Conservation (phyloP, 2,888 invertebrate genomes). For the Xestia xanthographa region DNA sequence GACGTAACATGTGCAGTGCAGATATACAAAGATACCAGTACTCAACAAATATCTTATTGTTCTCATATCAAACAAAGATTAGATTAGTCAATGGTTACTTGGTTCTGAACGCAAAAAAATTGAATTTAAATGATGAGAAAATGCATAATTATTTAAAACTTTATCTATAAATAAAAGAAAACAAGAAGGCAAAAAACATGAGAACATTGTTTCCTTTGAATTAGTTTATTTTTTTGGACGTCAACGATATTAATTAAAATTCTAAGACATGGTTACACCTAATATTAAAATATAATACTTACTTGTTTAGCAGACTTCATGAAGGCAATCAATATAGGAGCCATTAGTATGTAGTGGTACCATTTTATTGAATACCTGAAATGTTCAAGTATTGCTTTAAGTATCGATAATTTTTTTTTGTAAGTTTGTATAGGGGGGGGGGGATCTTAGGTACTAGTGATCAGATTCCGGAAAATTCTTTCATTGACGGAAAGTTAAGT, state of each 20-base stretch:
- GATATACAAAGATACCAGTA: background rate
- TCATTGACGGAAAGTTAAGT: too few relatives aligned
- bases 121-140: background rate
- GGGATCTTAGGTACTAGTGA: too few relatives aligned
- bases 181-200: background rate
- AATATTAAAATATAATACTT: constrained; percentile 66
- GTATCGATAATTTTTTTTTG: background rate
- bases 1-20: background rate
- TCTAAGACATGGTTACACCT: too few relatives aligned
- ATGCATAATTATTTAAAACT: background rate
- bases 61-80: background rate
- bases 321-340: constrained; percentile 93
- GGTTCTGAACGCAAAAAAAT: background rate
- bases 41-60: constrained; percentile 2
- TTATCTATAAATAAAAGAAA: background rate
- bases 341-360: constrained; percentile 93
- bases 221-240: background rate
- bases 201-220: background rate
- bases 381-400: constrained; percentile 35
- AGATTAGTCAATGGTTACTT: background rate
- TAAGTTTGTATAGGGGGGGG: too few relatives aligned
- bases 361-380: constrained; percentile 90
- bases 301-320: constrained; percentile 94
- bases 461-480: too few relatives aligned
- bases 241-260: background rate